phyloP scores from a whole-genome alignment of 2,888 invertebrate species.

The Drosophila paranaensis region DNA sequence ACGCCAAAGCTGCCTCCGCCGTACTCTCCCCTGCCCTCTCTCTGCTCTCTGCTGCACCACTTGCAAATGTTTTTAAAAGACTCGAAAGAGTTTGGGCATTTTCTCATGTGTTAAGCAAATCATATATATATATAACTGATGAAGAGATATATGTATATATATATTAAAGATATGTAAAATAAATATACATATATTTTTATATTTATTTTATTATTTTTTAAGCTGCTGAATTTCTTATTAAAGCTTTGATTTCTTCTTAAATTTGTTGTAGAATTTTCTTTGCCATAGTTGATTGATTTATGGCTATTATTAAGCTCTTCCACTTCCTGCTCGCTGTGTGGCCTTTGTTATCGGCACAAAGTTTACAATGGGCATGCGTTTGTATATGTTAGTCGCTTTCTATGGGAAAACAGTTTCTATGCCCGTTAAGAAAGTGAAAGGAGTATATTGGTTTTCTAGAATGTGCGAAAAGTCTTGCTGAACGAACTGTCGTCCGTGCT shows the following conservation, averaged over 20 bases:
- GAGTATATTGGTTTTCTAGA: not conserved
- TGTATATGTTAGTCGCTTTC: conserved; percentile 5
- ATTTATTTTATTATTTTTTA: not conserved
- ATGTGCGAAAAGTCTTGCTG: not conserved
- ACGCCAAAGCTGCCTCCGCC: conserved; percentile 5
- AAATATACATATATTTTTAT: not conserved
- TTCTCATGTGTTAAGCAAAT: not conserved
- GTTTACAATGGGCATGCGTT: not conserved
- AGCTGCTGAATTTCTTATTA: not conserved
- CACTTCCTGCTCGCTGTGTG: not conserved
- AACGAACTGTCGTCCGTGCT: too few species aligned
- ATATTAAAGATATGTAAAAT: too few species aligned
- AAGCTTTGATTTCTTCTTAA: not conserved
- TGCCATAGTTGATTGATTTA: not conserved
- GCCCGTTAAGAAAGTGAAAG: not conserved
- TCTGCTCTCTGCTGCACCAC: not conserved
- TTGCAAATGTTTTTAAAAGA: not conserved
- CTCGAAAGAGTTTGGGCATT: not conserved
- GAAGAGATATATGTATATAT: not conserved
- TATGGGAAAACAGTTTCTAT: conserved; percentile 24
- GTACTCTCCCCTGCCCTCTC: not conserved
- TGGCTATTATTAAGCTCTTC: not conserved
- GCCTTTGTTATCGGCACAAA: not conserved
- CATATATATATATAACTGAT: not conserved
- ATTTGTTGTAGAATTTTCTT: not conserved